Evolutionary conservation across 2,797 vertebrate genomes (phyloP).

Genomic region (Oryzias dopingdopingensis): DNA sequence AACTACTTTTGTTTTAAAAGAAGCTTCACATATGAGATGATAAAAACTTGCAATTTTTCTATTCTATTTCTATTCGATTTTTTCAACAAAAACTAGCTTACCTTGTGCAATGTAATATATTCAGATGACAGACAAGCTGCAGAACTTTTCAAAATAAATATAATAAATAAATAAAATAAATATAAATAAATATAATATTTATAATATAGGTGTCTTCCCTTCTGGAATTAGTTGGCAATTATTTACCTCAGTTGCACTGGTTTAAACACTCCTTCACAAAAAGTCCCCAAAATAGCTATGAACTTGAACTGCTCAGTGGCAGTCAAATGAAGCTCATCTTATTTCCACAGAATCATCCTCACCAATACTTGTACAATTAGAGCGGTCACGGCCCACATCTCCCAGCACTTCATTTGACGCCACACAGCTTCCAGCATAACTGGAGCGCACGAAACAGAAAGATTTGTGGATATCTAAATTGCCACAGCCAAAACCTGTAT

Average conservation of each 20-base stretch:
- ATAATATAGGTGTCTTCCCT: too few relatives aligned
- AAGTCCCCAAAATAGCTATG: conserved; percentile 57
- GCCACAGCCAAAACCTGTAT: conserved; percentile 94
- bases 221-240: conserved; percentile 17
- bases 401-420: conserved; percentile 78
- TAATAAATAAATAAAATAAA: too few relatives aligned
- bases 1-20: too few relatives aligned
- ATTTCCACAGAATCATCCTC: conserved; percentile 61
- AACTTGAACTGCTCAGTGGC: conserved; percentile 60
- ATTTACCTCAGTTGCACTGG: conserved; percentile 32
- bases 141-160: background rate
- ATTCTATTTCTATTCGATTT: too few relatives aligned
- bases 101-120: too few relatives aligned
- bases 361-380: conserved; percentile 66
- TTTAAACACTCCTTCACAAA: conserved; percentile 35
- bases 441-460: conserved; percentile 73
- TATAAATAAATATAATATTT: too few relatives aligned
- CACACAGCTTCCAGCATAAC: conserved; percentile 59
- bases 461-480: conserved; percentile 96
- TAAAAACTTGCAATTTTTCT: too few relatives aligned
- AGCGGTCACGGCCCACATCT: conserved; percentile 71
- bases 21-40: too few relatives aligned
- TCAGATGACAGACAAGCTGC: background rate
- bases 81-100: too few relatives aligned
- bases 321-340: conserved; percentile 60